phyloP scores from a whole-genome alignment of 2,113 vertebrate genomes.

The Pedionomus torquatus region DNA sequence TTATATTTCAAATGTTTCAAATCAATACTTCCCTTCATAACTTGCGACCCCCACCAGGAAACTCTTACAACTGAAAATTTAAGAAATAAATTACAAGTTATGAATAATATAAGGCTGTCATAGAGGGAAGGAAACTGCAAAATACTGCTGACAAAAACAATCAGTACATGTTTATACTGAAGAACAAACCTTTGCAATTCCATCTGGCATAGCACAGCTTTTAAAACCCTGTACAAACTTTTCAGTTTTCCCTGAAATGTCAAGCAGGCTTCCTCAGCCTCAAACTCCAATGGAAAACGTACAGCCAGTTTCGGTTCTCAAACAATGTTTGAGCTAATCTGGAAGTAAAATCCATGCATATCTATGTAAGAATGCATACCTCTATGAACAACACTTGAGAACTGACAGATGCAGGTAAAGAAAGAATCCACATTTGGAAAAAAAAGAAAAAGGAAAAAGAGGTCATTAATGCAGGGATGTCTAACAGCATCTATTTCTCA shows the following conservation, averaged over 20 bases:
- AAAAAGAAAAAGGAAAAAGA: neutral
- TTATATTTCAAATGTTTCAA: conserved; percentile 80
- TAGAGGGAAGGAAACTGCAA: conserved; percentile 57
- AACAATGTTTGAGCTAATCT: neutral
- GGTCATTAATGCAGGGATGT: neutral
- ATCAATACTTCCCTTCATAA: conserved; percentile 77
- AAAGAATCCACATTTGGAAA: neutral
- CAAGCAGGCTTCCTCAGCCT: neutral
- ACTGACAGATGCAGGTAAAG: neutral
- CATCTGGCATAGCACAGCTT: neutral
- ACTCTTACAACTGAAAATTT: conserved; percentile 64
- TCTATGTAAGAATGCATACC: neutral
- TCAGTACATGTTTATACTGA: conserved; percentile 38
- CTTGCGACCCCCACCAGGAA: conserved; percentile 51
- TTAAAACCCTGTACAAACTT: neutral
- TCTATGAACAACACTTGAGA: neutral
- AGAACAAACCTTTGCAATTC: conserved; percentile 25
- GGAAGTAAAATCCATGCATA: conserved; percentile 2
- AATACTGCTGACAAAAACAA: conserved; percentile 62
- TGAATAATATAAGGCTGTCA: conserved; percentile 70
- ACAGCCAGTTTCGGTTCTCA: neutral
- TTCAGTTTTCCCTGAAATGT: conserved; percentile 13
- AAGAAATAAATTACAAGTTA: conserved; percentile 50
- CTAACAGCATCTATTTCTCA: neutral
- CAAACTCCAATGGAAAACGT: neutral